Evolutionary conservation across 2,113 vertebrate species (phyloP).

Genomic region (Entomyzon cyanotis): DNA sequence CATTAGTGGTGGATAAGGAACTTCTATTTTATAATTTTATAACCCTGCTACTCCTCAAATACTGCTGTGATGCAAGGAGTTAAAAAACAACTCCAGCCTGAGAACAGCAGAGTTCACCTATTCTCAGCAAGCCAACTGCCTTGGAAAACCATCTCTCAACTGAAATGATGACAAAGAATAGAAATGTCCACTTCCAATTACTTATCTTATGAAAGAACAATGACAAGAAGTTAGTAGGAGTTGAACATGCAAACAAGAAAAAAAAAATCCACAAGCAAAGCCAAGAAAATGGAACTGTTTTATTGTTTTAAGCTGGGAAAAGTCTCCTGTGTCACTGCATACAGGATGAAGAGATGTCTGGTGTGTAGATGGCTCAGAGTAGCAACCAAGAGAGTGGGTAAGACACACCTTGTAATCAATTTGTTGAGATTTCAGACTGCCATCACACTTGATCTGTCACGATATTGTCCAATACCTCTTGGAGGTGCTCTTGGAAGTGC

Average conservation of each 20-base stretch:
- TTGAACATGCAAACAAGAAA: background rate
- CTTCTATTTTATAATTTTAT: background rate
- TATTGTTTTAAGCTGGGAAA: background rate
- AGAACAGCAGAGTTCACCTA: background rate
- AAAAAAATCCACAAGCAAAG: background rate
- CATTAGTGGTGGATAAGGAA: background rate
- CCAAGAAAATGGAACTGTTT: background rate
- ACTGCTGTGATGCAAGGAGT: background rate
- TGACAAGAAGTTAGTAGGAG: conserved; percentile 26
- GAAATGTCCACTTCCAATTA: background rate
- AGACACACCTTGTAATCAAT: background rate
- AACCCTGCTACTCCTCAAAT: background rate
- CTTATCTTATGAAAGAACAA: conserved; percentile 17
- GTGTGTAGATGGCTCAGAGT: background rate
- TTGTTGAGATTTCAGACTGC: background rate
- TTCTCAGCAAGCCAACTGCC: background rate
- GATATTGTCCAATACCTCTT: background rate
- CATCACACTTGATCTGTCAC: background rate
- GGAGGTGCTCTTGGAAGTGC: background rate
- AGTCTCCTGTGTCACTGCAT: background rate
- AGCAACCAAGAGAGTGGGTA: background rate
- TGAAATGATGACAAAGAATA: background rate
- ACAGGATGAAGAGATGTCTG: background rate
- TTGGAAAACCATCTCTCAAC: background rate
- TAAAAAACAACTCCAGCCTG: background rate